phyloP scores from a whole-genome alignment of 1,140 invertebrate species.

The Cardiocondyla obscurior region DNA sequence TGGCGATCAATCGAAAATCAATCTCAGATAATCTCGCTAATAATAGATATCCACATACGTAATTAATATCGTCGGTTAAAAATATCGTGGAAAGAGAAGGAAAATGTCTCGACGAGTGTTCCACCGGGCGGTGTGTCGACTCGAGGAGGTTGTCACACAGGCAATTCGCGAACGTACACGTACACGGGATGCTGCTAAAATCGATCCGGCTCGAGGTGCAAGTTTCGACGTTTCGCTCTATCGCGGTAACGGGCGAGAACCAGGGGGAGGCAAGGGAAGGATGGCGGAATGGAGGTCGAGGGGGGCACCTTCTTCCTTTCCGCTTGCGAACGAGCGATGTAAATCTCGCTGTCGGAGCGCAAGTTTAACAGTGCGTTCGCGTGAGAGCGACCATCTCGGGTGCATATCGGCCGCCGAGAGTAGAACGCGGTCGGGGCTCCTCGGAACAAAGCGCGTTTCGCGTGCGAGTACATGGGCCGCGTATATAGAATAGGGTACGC shows the following conservation, averaged over 20 bases:
- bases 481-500: constrained; percentile 57
- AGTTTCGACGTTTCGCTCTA: constrained; percentile 19
- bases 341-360: constrained; percentile 26
- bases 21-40: background rate
- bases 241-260: background rate
- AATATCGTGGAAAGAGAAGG: background rate
- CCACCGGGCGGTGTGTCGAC: background rate
- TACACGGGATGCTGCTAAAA: background rate
- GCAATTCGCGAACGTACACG: background rate
- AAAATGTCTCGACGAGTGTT: background rate
- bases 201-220: background rate
- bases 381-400: constrained; percentile 26
- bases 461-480: constrained; percentile 59
- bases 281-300: no score
- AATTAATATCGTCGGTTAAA: background rate
- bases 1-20: background rate
- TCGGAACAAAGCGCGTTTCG: constrained; percentile 55
- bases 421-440: constrained; percentile 28
- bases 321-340: constrained; percentile 16
- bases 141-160: background rate
- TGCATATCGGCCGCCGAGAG: background rate
- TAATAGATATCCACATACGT: background rate
- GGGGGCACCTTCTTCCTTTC: constrained; percentile 15
- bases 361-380: constrained; percentile 51
- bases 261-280: no score